Evolutionary conservation across 2,797 vertebrate genomes (phyloP).

Genomic region (Anguilla anguilla): DNA sequence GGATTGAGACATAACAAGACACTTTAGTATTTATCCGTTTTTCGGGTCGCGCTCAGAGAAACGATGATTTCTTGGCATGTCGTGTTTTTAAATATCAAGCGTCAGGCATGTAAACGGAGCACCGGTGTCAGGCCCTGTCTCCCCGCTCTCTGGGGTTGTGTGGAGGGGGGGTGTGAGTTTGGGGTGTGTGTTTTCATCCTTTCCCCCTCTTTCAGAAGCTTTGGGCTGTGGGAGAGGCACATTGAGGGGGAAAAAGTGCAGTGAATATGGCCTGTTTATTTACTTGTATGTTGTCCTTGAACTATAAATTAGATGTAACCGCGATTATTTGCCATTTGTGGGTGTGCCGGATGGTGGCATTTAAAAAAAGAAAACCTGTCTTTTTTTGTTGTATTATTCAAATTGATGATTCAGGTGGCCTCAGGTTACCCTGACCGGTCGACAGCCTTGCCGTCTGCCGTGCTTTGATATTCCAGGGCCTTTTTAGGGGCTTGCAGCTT

Average conservation of each 20-base stretch:
- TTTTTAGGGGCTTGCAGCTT: slow-evolving; percentile 28
- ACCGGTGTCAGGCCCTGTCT: slow-evolving; percentile 35
- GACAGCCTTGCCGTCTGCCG: slow-evolving; percentile 56
- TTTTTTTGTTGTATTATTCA: slow-evolving; percentile 71
- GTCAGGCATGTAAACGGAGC: slow-evolving; percentile 38
- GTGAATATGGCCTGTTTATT: slow-evolving; percentile 70
- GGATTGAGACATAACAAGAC: slow-evolving; percentile 38
- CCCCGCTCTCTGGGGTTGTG: background rate
- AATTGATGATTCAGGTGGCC: slow-evolving; percentile 60
- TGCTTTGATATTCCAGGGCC: slow-evolving; percentile 37
- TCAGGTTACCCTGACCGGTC: slow-evolving; percentile 53
- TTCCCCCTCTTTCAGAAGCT: slow-evolving; percentile 43
- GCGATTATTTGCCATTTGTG: slow-evolving; percentile 67
- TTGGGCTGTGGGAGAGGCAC: slow-evolving; percentile 64
- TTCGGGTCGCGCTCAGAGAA: slow-evolving; percentile 31
- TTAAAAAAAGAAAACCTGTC: slow-evolving; percentile 49
- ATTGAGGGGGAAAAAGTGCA: slow-evolving; percentile 66
- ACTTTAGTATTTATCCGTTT: slow-evolving; percentile 51
- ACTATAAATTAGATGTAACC: slow-evolving; percentile 79
- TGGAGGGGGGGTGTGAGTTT: slow-evolving; percentile 12
- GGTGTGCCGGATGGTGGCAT: slow-evolving; percentile 53
- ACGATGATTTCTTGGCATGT: slow-evolving; percentile 23
- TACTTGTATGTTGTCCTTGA: slow-evolving; percentile 71
- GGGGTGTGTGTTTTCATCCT: slow-evolving; percentile 44
- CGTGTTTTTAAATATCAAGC: slow-evolving; percentile 33